A percentile compares a stretch with the other conserved stretches of the same genome.
Conservation (phyloP, 2,797 vertebrate species). For the Pipistrellus kuhlii region DNA sequence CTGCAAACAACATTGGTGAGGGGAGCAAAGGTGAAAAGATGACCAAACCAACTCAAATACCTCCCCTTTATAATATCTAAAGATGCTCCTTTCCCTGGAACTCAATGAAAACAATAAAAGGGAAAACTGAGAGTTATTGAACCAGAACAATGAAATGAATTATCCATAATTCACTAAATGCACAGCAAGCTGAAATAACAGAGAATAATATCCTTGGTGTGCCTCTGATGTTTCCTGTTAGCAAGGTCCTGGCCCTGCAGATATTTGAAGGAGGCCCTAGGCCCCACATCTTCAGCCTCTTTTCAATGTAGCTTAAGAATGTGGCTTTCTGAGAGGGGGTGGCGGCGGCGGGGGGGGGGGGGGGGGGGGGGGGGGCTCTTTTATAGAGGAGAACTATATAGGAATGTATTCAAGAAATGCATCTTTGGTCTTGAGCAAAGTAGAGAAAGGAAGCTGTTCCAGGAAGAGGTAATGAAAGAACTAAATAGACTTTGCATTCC, state of each 20-base stretch:
- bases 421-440: slow-evolving; percentile 13
- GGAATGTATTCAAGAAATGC: slow-evolving; percentile 26
- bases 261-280: not conserved
- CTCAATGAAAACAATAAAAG: not conserved
- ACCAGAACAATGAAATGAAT: slow-evolving; percentile 18
- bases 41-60: not conserved
- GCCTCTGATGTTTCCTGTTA: not conserved
- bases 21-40: not conserved
- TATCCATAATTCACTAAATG: not conserved
- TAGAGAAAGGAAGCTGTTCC: not conserved
- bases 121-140: not conserved
- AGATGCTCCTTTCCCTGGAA: not conserved
- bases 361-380: not conserved
- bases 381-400: not conserved
- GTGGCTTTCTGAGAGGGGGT: not conserved
- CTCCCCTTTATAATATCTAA: not conserved
- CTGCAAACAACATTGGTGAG: not conserved
- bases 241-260: slow-evolving; percentile 2
- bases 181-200: not conserved
- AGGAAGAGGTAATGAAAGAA: not conserved
- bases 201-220: not conserved
- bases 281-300: not conserved
- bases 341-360: too few species aligned
- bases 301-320: slow-evolving; percentile 36
- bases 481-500: not conserved